Base-by-base conservation (phyloP, 2,113 vertebrate genomes). In the Piprites chloris region DNA sequence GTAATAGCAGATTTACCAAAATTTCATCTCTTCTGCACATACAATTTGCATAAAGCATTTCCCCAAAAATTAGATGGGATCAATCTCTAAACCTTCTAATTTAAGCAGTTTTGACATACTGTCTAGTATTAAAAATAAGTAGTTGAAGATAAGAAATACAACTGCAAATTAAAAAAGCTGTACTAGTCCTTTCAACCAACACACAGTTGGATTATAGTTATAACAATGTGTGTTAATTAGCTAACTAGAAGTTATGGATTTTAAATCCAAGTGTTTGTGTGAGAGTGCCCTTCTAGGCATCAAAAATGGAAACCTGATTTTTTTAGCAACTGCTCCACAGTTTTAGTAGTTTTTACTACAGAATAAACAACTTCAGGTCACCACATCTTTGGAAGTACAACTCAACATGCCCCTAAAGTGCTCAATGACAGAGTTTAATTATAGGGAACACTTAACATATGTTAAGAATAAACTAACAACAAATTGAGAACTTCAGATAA, bases 381-480 rank as follows among this genome's bases (percentile, higher is more conserved):
- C 49, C 30, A 18, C 33, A 83, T 49, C 33, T 76, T 55, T 3
- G 0, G 6, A 62, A 53, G n/a, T 39, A 21, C 33, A 75, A 62
- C 11, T 35, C 47, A 41, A 19, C 2, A 12, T 4, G 24, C 8
- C 71, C 9, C 0, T 7, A 69, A 69, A 91, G 19, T 35, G 21
- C 11, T 79, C 0, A 0, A 28, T 30, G 20, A 14, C 63, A 86
- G 21, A 6, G 17, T 55, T 55, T 35, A n/a, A n/a, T n/a, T n/a
- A n/a, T n/a, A n/a, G n/a, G n/a, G n/a, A n/a, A n/a, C n/a, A n/a
- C n/a, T n/a, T n/a, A 87, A 66, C 19, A 39, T 3, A 3, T 32
- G 14, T 52, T 89, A 14, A 37, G 28, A 20, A 33, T 20, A 78
- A 68, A 73, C 11, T 13, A 74, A 0, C 14, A 76, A 61, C 17